Evolutionary conservation across 2,797 vertebrate genomes (phyloP).

Genomic region (Stomatorhinus walkeri): DNA sequence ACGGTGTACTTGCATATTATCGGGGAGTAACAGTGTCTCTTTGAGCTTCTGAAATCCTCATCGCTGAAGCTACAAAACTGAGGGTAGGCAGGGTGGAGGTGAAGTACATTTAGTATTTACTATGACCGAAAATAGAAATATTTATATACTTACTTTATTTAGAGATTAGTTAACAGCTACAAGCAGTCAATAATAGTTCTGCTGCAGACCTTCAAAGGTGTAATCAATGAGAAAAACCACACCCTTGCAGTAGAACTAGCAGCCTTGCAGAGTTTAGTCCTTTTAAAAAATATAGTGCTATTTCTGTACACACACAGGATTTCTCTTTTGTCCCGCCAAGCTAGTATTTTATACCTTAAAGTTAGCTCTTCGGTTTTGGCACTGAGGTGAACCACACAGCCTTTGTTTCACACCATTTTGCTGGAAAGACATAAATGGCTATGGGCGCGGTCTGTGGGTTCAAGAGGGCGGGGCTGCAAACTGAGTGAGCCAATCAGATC

Average conservation of each 20-base stretch:
- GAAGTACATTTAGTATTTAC: constrained; percentile 7
- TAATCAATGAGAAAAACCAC: constrained; percentile 1
- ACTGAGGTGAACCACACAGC: constrained; percentile 7
- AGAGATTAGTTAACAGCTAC: background rate
- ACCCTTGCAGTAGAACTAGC: background rate
- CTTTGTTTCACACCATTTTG: constrained; percentile 4
- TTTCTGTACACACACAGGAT: constrained; percentile 4
- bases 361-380: constrained; percentile 8
- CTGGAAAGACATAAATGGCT: background rate
- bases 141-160: constrained; percentile 5
- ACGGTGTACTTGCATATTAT: background rate
- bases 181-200: constrained; percentile 2
- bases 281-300: constrained; percentile 14
- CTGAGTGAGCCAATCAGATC: constrained; percentile 2
- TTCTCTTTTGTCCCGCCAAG: background rate
- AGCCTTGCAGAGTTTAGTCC: constrained; percentile 2
- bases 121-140: constrained; percentile 7
- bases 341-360: background rate
- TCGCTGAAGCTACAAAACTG: background rate
- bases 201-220: constrained; percentile 1
- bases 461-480: background rate
- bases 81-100: background rate
- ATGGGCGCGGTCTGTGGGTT: background rate
- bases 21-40: background rate
- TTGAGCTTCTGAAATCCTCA: background rate